A percentile compares a stretch with the other conserved stretches of the same genome.
phyloP scores from a whole-genome alignment of 1,140 invertebrate genomes.

The Adelges cooleyi region DNA sequence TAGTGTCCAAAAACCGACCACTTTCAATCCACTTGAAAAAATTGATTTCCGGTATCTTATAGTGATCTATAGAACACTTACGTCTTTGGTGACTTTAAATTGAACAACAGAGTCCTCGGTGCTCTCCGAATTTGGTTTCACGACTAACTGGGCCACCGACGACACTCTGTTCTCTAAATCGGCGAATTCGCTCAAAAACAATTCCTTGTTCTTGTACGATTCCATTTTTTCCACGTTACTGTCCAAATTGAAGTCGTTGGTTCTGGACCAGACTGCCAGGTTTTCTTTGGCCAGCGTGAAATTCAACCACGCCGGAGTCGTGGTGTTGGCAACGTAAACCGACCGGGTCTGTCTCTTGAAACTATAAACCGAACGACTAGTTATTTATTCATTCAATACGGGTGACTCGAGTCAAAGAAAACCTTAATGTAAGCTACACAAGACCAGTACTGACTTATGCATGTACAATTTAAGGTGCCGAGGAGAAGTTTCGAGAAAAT shows the following conservation, averaged over 20 bases:
- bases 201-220: neutral
- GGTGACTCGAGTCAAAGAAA: too few species aligned
- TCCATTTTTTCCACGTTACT: constrained; percentile 39
- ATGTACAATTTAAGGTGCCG: too few species aligned
- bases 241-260: constrained; percentile 55
- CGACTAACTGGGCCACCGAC: neutral
- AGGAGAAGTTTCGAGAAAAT: too few species aligned
- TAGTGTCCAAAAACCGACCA: too few species aligned
- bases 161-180: constrained; percentile 13
- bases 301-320: constrained; percentile 52
- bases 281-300: constrained; percentile 68
- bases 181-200: neutral
- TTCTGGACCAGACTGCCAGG: constrained; percentile 62
- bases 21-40: too few species aligned
- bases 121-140: neutral
- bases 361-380: too few species aligned
- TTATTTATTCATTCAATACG: too few species aligned
- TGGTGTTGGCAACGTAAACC: constrained; percentile 48
- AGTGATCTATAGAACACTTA: too few species aligned
- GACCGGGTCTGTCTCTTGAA: constrained; percentile 51
- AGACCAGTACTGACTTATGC: too few species aligned
- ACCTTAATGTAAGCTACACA: too few species aligned
- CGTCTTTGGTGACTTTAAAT: constrained; percentile 13
- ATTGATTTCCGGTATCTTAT: too few species aligned
- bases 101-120: neutral